A percentile compares a stretch with the other conserved stretches of the same genome.
Conservation (phyloP, 2,888 invertebrate genomes). For the Ganaspis brasiliensis region DNA sequence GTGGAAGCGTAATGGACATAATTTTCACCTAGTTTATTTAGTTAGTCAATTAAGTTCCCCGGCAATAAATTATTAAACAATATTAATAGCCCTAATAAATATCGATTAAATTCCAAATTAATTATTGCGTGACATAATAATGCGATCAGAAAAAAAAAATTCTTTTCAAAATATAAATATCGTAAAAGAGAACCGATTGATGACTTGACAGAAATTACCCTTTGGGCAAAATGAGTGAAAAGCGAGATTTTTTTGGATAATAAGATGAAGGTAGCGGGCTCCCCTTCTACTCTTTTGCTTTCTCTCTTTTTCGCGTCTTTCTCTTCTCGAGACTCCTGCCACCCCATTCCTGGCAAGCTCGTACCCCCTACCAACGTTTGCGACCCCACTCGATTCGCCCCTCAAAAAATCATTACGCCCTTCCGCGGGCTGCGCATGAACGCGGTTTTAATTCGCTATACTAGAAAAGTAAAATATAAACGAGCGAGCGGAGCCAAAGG, state of each 20-base stretch:
- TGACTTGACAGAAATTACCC: background rate
- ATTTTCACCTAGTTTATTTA: too few species aligned
- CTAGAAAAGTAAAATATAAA: slow-evolving; percentile 79
- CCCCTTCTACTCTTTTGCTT: slow-evolving; percentile 51
- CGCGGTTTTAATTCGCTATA: slow-evolving; percentile 83
- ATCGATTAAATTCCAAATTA: too few species aligned
- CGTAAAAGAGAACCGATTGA: background rate
- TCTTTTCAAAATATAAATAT: too few species aligned
- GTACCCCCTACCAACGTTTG: slow-evolving; percentile 80
- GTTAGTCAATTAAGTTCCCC: too few species aligned
- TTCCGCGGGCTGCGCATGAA: slow-evolving; percentile 86
- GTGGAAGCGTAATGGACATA: too few species aligned
- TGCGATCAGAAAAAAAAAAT: too few species aligned
- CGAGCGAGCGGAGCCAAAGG: slow-evolving; percentile 79
- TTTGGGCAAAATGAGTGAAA: background rate
- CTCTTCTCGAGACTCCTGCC: slow-evolving; percentile 64
- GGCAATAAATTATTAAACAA: too few species aligned
- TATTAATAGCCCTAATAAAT: too few species aligned
- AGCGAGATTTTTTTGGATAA: slow-evolving; percentile 20
- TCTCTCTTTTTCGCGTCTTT: slow-evolving; percentile 52
- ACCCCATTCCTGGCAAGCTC: slow-evolving; percentile 61
- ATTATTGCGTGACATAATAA: too few species aligned
- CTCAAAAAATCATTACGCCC: slow-evolving; percentile 93
- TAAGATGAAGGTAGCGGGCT: slow-evolving; percentile 38
- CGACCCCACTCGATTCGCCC: slow-evolving; percentile 89